A percentile compares a stretch with the other conserved stretches of the same genome.
Evolutionary conservation across 2,797 vertebrate species (phyloP).

Genomic region (Tinamus major): DNA sequence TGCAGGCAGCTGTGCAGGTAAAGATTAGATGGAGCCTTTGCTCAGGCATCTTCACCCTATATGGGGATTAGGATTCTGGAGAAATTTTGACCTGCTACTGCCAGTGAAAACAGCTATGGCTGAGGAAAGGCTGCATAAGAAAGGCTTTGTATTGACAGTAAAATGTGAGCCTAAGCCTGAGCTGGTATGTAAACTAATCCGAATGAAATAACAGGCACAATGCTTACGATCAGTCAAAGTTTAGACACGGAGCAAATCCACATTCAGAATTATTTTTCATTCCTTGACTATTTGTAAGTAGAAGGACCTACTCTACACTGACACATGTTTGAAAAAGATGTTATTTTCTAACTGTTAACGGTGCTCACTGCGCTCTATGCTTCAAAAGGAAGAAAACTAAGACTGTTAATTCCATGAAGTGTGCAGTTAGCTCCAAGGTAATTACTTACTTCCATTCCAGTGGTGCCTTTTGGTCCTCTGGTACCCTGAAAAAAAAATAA

Average conservation of each 20-base stretch:
- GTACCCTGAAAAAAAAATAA: conserved; percentile 80
- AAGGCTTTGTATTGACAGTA: not conserved
- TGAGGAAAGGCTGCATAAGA: not conserved
- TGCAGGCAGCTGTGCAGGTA: not conserved
- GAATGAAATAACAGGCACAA: not conserved
- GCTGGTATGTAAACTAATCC: not conserved
- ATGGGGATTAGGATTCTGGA: not conserved
- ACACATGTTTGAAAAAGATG: not conserved
- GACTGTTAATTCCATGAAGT: not conserved
- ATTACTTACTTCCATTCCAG: conserved; percentile 81
- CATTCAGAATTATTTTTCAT: not conserved
- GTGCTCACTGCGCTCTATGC: not conserved
- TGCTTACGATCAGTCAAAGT: not conserved
- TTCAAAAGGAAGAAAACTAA: not conserved
- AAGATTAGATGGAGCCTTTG: not conserved
- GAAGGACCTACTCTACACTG: not conserved
- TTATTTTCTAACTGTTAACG: not conserved
- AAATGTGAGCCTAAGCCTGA: not conserved
- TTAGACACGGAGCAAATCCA: not conserved
- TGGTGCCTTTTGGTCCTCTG: conserved; percentile 79
- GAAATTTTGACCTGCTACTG: not conserved
- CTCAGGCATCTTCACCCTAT: not conserved
- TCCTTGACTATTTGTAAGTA: not conserved
- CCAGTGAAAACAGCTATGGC: not conserved
- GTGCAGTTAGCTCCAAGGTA: not conserved